Percentiles rank a stretch among this genome's conserved stretches.
Conservation (phyloP, 2,797 vertebrate species). For the Lacerta agilis region DNA sequence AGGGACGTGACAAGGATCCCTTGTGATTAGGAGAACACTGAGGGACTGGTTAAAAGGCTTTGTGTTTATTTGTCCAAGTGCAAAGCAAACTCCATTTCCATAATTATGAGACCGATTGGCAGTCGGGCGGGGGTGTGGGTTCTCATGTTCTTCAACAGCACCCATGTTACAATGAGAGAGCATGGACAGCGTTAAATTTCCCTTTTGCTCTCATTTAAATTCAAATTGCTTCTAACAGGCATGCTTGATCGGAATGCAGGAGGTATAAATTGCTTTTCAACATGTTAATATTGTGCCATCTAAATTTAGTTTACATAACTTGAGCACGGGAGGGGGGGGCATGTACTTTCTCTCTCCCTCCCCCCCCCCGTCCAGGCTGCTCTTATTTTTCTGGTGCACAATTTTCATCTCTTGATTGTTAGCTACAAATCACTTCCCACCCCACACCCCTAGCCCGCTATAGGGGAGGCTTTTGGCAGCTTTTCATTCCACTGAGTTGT, state of each 20-base stretch:
- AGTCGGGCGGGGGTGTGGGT: not conserved
- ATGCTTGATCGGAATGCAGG: constrained; percentile 45
- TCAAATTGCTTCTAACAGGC: constrained; percentile 68
- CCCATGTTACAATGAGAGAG: not conserved
- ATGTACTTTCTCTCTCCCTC: not conserved
- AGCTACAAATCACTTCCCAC: not conserved
- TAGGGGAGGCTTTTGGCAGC: not conserved
- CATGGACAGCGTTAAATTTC: constrained; percentile 49
- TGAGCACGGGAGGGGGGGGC: not conserved
- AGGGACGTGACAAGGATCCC: not conserved
- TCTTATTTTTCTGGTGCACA: not conserved
- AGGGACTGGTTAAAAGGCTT: not conserved
- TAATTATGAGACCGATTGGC: constrained; percentile 21
- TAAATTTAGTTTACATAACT: constrained; percentile 45
- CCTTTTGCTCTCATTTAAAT: constrained; percentile 72
- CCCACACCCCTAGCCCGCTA: not conserved
- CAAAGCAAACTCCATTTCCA: constrained; percentile 1
- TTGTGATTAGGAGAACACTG: too few species aligned
- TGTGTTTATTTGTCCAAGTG: not conserved
- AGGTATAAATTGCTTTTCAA: constrained; percentile 64
- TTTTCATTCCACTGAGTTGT: not conserved
- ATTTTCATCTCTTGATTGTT: constrained; percentile 49
- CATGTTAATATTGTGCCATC: constrained; percentile 47
- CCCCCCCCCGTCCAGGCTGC: rapidly evolving
- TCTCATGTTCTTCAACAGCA: not conserved